Evolutionary conservation across 2,797 vertebrate genomes (phyloP).

Genomic region (Champsocephalus gunnari): DNA sequence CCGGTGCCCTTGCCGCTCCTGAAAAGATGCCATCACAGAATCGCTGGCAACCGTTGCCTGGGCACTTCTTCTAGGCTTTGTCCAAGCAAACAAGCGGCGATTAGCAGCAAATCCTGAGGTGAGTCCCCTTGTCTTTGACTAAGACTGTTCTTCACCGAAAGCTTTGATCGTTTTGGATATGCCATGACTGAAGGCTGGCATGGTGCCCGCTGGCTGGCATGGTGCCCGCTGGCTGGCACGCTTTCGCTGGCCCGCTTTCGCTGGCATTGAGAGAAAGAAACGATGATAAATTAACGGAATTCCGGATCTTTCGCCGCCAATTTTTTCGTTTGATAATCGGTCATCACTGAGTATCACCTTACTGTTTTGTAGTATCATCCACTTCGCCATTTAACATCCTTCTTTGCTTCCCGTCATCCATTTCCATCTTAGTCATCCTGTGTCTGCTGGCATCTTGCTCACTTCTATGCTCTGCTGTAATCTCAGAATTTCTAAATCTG

Average conservation of each 20-base stretch:
- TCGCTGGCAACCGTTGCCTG: constrained; percentile 69
- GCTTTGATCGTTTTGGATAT: constrained; percentile 44
- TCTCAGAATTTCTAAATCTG: constrained; percentile 43
- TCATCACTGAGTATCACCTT: constrained; percentile 30
- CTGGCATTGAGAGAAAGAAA: constrained; percentile 53
- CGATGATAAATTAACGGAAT: constrained; percentile 37
- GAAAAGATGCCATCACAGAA: constrained; percentile 75
- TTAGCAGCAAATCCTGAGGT: constrained; percentile 76
- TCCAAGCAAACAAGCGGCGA: constrained; percentile 71
- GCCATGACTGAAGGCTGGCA: constrained; percentile 66
- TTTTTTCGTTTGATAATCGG: constrained; percentile 34
- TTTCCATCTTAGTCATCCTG: constrained; percentile 53
- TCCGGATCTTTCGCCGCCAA: constrained; percentile 27
- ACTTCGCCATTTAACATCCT: constrained; percentile 47
- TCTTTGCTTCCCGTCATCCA: constrained; percentile 47
- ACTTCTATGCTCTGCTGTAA: constrained; percentile 48
- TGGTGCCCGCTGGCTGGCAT: constrained; percentile 66
- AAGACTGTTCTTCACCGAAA: constrained; percentile 44
- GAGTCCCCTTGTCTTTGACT: constrained; percentile 63
- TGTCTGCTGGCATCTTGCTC: constrained; percentile 63
- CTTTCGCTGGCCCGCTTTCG: constrained; percentile 42
- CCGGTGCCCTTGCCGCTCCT: constrained; percentile 54
- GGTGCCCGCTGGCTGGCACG: constrained; percentile 46
- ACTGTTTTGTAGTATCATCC: constrained; percentile 31
- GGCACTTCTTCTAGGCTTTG: constrained; percentile 73